A percentile compares a stretch with the other conserved stretches of the same genome.
Conservation (phyloP, 2,113 vertebrate genomes). For the Hemiscyllium ocellatum region DNA sequence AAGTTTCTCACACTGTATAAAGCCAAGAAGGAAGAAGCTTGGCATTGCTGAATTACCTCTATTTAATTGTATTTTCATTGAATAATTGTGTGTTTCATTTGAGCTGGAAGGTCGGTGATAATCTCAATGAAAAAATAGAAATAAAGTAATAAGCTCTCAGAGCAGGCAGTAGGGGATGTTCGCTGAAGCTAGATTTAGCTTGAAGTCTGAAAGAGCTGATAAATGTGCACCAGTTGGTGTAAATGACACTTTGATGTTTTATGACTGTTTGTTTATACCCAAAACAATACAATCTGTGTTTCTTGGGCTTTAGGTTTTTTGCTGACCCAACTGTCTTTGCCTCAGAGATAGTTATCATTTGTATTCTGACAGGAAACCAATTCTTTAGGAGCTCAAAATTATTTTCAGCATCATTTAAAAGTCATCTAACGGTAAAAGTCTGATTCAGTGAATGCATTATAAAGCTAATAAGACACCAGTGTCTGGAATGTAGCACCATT, state of each 20-base stretch:
- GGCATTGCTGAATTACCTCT: not conserved
- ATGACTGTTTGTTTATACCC: not conserved
- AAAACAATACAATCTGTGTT: not conserved
- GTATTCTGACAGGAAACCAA: not conserved
- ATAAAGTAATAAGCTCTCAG: not conserved
- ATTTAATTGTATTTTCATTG: not conserved
- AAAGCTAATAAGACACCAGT: not conserved
- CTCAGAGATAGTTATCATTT: not conserved
- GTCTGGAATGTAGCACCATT: not conserved
- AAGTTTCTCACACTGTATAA: not conserved
- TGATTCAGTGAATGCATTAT: slow-evolving; percentile 15
- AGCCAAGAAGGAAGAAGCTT: not conserved
- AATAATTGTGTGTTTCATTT: not conserved
- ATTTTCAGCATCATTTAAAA: not conserved
- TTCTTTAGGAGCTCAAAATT: not conserved
- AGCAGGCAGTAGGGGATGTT: not conserved
- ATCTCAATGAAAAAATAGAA: not conserved
- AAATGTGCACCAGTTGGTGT: not conserved
- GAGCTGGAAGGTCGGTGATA: not conserved
- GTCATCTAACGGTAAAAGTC: not conserved
- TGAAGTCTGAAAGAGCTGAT: not conserved
- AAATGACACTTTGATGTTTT: not conserved
- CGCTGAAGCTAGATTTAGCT: not conserved
- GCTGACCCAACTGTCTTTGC: not conserved
- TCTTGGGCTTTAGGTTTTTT: not conserved